Evolutionary conservation across 1,140 invertebrate species (phyloP).

Genomic region (Luehdorfia chinensis): DNA sequence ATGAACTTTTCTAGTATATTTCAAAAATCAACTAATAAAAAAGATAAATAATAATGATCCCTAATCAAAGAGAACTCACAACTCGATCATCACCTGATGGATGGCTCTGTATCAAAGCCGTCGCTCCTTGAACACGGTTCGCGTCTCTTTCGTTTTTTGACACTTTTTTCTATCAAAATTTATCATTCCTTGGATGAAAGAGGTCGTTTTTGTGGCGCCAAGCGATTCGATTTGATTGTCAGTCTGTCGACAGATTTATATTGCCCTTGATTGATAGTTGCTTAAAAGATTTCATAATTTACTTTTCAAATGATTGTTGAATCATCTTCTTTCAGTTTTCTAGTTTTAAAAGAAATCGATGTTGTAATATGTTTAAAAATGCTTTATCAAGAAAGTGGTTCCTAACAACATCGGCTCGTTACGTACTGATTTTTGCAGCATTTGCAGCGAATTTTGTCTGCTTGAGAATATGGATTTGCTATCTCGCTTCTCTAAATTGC

Average conservation of each 20-base stretch:
- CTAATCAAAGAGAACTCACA: slow-evolving; percentile 10
- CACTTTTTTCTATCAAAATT: slow-evolving; percentile 9
- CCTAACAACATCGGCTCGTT: too few relatives aligned
- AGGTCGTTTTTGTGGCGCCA: slow-evolving; percentile 14
- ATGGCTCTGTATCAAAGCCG: neutral
- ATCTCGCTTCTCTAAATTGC: too few relatives aligned
- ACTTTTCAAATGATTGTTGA: too few relatives aligned
- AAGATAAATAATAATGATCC: neutral
- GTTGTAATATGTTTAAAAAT: too few relatives aligned
- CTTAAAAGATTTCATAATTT: slow-evolving; percentile 10
- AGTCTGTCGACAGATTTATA: slow-evolving; percentile 13
- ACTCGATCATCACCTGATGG: slow-evolving; percentile 13
- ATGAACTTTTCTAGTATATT: neutral
- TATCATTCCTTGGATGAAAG: slow-evolving; percentile 1
- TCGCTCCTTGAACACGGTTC: neutral
- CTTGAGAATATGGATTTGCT: too few relatives aligned
- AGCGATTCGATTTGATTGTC: slow-evolving; percentile 2
- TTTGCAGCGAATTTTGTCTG: too few relatives aligned
- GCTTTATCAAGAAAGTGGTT: too few relatives aligned
- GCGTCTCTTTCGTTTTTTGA: neutral
- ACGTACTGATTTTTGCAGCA: too few relatives aligned
- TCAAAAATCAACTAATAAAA: too few relatives aligned
- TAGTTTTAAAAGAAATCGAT: too few relatives aligned
- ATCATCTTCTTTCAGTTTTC: too few relatives aligned
- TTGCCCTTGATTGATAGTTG: slow-evolving; percentile 10